These are phyloP conservation scores for Eupithecia subfuscata DNA, from an alignment of 2,888 invertebrate species.

Conservation along the genomic window DNA sequence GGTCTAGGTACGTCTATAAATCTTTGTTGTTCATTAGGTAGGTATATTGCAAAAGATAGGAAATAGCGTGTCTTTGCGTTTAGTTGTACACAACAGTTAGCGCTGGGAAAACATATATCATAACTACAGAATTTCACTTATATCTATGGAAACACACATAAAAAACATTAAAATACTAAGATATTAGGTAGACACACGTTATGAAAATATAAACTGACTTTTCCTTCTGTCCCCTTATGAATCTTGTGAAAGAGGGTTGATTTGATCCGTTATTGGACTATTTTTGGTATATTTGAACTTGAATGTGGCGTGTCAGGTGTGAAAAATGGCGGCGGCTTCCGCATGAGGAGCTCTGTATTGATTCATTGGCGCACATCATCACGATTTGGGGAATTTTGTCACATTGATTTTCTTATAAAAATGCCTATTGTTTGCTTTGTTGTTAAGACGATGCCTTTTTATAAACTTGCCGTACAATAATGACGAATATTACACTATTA, in stretches of 20 bases:
- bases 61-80: too few species aligned
- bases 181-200: too few species aligned
- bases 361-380: constrained; percentile 42
- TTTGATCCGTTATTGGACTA: constrained; percentile 47
- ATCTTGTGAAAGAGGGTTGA: constrained; percentile 32
- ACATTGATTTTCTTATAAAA: neutral
- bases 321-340: constrained; percentile 61
- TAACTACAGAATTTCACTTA: too few species aligned
- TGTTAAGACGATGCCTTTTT: neutral
- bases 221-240: constrained; percentile 1
- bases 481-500: too few species aligned
- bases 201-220: neutral
- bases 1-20: too few species aligned
- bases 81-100: too few species aligned
- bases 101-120: too few species aligned
- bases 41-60: too few species aligned
- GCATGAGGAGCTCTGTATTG: constrained; percentile 50
- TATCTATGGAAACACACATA: too few species aligned
- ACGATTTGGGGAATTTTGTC: constrained; percentile 25
- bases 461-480: too few species aligned
- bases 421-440: neutral
- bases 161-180: too few species aligned
- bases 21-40: too few species aligned
- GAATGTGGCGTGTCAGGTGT: constrained; percentile 64
- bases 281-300: constrained; percentile 51